Evolutionary conservation across 1,140 invertebrate genomes (phyloP), one percentile per base, ranked within the genome.

Genomic region (Melipona quadrifasciata): DNA sequence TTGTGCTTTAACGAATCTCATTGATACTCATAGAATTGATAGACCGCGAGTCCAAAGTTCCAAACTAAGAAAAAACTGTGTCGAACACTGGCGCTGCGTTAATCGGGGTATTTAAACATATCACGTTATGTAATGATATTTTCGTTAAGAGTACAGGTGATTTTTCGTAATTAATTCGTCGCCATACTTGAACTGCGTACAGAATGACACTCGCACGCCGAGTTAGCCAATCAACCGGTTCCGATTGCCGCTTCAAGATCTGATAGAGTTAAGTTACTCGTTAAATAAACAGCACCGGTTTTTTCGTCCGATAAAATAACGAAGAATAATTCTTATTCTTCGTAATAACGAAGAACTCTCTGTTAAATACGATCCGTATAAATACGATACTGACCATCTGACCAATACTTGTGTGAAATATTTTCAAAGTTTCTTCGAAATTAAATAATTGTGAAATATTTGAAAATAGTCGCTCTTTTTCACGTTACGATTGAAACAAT

Each of bases 151-250:
- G 31, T 47, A 34, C 10, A 31, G 67, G 16, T 39, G 21, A 24
- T 24, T 21, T 76, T 76, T 39, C 39, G 14, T 61, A 76, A 39
- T 39, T n/a, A 27, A 78, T 65, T 31, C 47, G 76, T 78, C 53
- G 76, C 31, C 19, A 65, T 16, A 77, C 14, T 77, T 16, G 61
- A 47, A 27, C 65, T 21, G 27, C 61, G n/a, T 51, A 31, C 5
- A 31, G 6, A 51, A 6, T 5, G 57, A 65, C 39, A 77, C 11
- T 65, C 19, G 58, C 17, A 27, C 6, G 19, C 8, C 12, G 24
- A 19, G 51, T 70, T 71, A 34, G 51, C 57, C 65, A 80, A 80
- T 80, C 78, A 71, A 70, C 78, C 64, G 78, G 65, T 68, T 80
- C 24, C 17, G 67, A 80, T 70, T 57, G 64, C 34, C 53, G 65